phyloP scores from a whole-genome alignment of 2,888 invertebrate genomes.

The Chrysodeixis includens region DNA sequence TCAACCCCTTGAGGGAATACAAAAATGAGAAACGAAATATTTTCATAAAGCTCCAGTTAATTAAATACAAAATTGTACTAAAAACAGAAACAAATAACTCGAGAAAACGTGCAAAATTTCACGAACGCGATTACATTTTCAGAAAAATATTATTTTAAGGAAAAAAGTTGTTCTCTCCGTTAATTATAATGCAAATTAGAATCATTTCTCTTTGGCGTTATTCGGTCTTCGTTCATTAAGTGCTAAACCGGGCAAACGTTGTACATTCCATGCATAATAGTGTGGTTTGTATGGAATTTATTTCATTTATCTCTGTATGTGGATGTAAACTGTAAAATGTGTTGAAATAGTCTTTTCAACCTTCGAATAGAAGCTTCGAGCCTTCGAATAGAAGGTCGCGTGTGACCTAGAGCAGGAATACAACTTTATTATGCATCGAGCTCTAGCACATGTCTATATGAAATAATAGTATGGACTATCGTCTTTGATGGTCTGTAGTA shows the following conservation, averaged over 20 bases:
- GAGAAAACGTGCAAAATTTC: neutral
- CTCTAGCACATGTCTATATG: slow-evolving; percentile 28
- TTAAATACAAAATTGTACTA: neutral
- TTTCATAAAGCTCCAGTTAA: neutral
- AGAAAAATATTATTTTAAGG: neutral
- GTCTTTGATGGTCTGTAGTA: no score
- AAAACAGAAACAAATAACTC: neutral
- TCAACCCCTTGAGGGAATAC: neutral
- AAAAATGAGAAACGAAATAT: neutral
- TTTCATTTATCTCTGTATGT: slow-evolving; percentile 19
- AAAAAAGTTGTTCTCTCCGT: neutral
- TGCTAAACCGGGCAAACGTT: slow-evolving; percentile 10
- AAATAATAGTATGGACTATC: slow-evolving; percentile 51
- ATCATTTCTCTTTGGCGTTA: slow-evolving; percentile 16
- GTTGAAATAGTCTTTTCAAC: slow-evolving; percentile 7
- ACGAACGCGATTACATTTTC: neutral
- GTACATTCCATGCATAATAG: slow-evolving; percentile 30
- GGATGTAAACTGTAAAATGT: slow-evolving; percentile 34
- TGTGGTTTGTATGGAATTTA: slow-evolving; percentile 33
- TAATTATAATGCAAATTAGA: slow-evolving; percentile 36
- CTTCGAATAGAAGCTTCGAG: neutral
- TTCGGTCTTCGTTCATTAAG: slow-evolving; percentile 7
- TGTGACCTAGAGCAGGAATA: slow-evolving; percentile 28
- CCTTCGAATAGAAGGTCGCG: slow-evolving; percentile 44
- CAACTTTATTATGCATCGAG: slow-evolving; percentile 50